Percentiles rank a stretch among this genome's conserved stretches.
These are phyloP conservation scores for Gadopsis bispinosus DNA, from an alignment of 2,797 vertebrate species.

Conservation along the genomic window DNA sequence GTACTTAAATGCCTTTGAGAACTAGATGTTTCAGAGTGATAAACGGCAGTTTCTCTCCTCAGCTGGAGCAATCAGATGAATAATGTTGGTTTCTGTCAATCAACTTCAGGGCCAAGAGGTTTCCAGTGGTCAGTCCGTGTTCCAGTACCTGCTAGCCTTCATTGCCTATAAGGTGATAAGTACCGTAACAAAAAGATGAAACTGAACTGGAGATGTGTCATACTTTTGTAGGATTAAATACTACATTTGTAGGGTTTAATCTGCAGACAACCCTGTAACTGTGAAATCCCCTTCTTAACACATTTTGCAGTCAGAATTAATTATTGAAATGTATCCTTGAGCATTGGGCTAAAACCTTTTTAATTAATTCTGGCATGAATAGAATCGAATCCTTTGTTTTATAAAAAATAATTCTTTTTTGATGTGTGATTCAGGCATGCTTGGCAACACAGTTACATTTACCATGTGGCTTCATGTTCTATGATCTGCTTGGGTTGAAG, in stretches of 20 bases:
- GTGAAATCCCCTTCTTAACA: background rate
- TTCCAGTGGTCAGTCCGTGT: background rate
- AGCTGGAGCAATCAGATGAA: slow-evolving; percentile 12
- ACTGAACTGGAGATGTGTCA: background rate
- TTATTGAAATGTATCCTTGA: slow-evolving; percentile 34
- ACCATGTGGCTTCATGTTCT: slow-evolving; percentile 3
- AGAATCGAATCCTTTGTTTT: slow-evolving; percentile 17
- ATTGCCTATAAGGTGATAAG: background rate
- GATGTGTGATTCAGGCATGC: background rate
- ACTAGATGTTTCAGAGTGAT: slow-evolving; percentile 8
- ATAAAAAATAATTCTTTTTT: background rate
- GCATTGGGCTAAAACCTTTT: slow-evolving; percentile 28
- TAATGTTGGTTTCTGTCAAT: slow-evolving; percentile 49
- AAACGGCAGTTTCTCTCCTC: slow-evolving; percentile 37
- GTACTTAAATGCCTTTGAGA: slow-evolving; percentile 10
- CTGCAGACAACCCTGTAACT: background rate
- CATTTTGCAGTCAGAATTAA: slow-evolving; percentile 15
- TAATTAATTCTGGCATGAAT: slow-evolving; percentile 36
- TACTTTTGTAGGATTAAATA: background rate
- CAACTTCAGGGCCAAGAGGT: background rate
- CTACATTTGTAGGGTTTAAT: background rate
- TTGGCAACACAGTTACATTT: background rate
- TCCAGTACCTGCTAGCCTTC: background rate
- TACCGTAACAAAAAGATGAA: background rate
- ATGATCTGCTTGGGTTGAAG: slow-evolving; percentile 12